Evolutionary conservation across 2,797 vertebrate genomes (phyloP).

Genomic region (Platalea minor): DNA sequence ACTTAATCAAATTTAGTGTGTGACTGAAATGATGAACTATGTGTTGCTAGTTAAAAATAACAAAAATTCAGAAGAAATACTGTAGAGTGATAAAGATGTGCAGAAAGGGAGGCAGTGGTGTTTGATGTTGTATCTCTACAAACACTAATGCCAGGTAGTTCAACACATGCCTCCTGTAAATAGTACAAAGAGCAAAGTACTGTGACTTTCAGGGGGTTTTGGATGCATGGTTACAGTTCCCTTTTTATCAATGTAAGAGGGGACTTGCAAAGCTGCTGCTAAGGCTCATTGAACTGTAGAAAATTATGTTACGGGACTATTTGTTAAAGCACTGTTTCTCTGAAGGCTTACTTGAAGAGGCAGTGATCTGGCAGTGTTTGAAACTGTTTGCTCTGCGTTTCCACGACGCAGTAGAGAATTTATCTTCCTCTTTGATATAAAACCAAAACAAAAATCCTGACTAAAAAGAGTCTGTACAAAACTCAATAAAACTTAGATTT

Average conservation of each 20-base stretch:
- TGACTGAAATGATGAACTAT: background rate
- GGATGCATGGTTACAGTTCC: background rate
- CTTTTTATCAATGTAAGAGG: background rate
- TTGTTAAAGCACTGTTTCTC: background rate
- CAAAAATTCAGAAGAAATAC: background rate
- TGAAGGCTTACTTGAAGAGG: background rate
- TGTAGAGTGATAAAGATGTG: background rate
- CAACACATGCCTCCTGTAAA: background rate
- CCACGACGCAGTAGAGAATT: background rate
- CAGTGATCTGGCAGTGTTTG: background rate
- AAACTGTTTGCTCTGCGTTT: background rate
- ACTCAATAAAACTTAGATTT: background rate
- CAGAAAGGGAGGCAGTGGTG: background rate
- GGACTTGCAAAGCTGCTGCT: background rate
- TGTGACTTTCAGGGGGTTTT: background rate
- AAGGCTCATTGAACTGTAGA: background rate
- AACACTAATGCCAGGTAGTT: background rate
- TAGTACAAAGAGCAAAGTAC: background rate
- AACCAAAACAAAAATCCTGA: background rate
- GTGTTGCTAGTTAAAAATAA: background rate
- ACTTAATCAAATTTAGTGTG: background rate
- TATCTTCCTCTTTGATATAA: background rate
- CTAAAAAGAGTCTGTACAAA: background rate
- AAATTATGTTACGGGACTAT: rapidly evolving
- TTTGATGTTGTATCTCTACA: background rate